Percentiles rank a stretch among this genome's conserved stretches.
Evolutionary conservation across 2,113 vertebrate genomes (phyloP).

Genomic region (Macroglossus sobrinus): DNA sequence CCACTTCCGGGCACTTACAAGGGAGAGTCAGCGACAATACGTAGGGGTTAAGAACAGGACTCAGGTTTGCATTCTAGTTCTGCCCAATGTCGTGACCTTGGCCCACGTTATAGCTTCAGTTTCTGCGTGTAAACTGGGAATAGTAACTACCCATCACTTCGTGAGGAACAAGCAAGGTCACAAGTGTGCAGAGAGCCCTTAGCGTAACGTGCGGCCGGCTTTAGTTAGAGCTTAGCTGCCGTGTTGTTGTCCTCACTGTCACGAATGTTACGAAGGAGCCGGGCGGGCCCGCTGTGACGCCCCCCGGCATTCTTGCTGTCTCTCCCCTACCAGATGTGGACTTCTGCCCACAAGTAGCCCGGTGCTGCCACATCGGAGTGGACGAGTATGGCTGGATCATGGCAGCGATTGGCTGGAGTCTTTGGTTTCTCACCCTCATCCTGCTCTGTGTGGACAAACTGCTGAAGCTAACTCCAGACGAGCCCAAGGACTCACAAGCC

Average conservation of each 20-base stretch:
- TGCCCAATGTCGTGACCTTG: neutral
- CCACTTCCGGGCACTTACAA: neutral
- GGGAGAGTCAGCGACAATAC: neutral
- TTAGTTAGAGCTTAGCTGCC: rapidly evolving
- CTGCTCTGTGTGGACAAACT: constrained; percentile 84
- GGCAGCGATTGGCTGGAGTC: constrained; percentile 84
- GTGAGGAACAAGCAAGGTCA: neutral
- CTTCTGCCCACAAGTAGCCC: constrained; percentile 73
- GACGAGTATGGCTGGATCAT: constrained; percentile 86
- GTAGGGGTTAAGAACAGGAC: neutral
- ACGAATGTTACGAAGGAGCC: rapidly evolving
- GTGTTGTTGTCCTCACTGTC: rapidly evolving
- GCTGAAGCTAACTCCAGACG: constrained; percentile 78
- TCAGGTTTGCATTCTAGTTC: neutral
- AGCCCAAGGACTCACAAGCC: constrained; percentile 79
- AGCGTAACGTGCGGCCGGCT: rapidly evolving
- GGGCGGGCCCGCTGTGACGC: neutral
- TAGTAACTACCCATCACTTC: neutral
- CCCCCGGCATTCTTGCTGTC: neutral
- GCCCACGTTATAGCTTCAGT: neutral
- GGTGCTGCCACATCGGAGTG: constrained; percentile 77
- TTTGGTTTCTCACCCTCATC: constrained; percentile 89
- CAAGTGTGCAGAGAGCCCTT: rapidly evolving
- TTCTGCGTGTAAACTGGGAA: neutral
- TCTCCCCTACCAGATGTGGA: constrained; percentile 46